Percentiles rank a stretch among this genome's conserved stretches.
These are phyloP conservation scores for Polymixis flavicincta DNA, from an alignment of 2,888 invertebrate species.

Conservation along the genomic window DNA sequence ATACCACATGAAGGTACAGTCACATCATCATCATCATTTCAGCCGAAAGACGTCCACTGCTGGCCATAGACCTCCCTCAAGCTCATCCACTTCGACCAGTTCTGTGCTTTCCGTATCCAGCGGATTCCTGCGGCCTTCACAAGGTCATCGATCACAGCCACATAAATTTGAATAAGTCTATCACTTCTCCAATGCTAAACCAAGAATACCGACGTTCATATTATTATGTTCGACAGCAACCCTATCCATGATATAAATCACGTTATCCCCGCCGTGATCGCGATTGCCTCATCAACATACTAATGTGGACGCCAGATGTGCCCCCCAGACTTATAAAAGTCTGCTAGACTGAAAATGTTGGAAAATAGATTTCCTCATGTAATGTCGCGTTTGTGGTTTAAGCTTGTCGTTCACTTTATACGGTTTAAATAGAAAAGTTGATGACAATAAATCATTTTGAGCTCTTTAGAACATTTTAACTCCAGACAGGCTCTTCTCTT, in stretches of 20 bases:
- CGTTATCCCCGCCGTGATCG: slow-evolving; percentile 84
- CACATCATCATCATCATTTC: neutral
- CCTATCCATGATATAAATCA: slow-evolving; percentile 86
- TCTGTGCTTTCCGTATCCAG: too few relatives aligned
- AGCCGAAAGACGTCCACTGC: too few relatives aligned
- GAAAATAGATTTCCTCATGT: slow-evolving; percentile 65
- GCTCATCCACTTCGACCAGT: too few relatives aligned
- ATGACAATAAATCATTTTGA: neutral
- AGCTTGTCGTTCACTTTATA: slow-evolving; percentile 21
- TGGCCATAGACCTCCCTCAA: too few relatives aligned
- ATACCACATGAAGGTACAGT: neutral
- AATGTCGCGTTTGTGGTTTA: slow-evolving; percentile 38
- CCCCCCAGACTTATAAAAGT: slow-evolving; percentile 77
- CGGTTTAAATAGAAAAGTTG: slow-evolving; percentile 10
- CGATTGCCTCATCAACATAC: slow-evolving; percentile 91
- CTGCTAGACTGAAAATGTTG: slow-evolving; percentile 69
- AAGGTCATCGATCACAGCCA: too few relatives aligned
- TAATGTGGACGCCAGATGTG: slow-evolving; percentile 87
- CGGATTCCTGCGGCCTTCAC: too few relatives aligned
- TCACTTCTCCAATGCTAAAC: neutral
- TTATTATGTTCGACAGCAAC: slow-evolving; percentile 64
- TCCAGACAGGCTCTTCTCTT: neutral
- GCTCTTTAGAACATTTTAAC: neutral
- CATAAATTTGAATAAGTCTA: neutral
- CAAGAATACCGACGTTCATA: slow-evolving; percentile 37